Evolutionary conservation across 1,140 invertebrate genomes (phyloP), one percentile per base, ranked within the genome.

Genomic region (Augochlora pura): DNA sequence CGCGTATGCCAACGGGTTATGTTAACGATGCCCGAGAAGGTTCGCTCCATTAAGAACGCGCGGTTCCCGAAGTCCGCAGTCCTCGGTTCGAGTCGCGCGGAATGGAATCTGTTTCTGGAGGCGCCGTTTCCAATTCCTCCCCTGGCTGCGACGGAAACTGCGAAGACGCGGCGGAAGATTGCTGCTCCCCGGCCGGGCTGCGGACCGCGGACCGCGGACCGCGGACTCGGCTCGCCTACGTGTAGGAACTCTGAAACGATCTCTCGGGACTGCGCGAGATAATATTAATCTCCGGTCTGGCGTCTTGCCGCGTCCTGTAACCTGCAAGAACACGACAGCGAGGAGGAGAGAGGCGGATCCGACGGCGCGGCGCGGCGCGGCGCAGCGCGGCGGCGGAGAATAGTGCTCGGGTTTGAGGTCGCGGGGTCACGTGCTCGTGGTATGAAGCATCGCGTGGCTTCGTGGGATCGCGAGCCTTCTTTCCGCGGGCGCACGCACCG

Each of bases 391-490:
- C 85, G 86, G 86, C 82, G 90, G 88, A 88, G 90, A 90, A 91
- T 89, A 89, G 88, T 88, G 89, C 89, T 89, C 71, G 88, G 82
- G 87, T 69, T 87, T 90, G 86, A 90, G 89, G 89, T 90, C 89
- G 86, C 76, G 83, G 75, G 88, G 87, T 91, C 90, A 88, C 86
- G 85, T 91, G 88, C 86, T 81, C 80, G 78, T 71, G 72, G 89
- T 86, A 87, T 87, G 85, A 89, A 89, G 87, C 86, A 91, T 90
- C 86, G 88, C 88, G 88, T 89, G 87, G 89, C 87, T 90, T 66
- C 89, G 88, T 90, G 89, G 87, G 89, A 90, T 90, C 89, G 89
- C 83, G 60, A 59, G 65, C 80, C 73, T 77, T 75, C 67, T 66
- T 60, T 60, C 52, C 39, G 16, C 82, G 77, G 86, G 89, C 87